phyloP scores from a whole-genome alignment of 2,888 invertebrate genomes.

The Acanthosepion lycidas region DNA sequence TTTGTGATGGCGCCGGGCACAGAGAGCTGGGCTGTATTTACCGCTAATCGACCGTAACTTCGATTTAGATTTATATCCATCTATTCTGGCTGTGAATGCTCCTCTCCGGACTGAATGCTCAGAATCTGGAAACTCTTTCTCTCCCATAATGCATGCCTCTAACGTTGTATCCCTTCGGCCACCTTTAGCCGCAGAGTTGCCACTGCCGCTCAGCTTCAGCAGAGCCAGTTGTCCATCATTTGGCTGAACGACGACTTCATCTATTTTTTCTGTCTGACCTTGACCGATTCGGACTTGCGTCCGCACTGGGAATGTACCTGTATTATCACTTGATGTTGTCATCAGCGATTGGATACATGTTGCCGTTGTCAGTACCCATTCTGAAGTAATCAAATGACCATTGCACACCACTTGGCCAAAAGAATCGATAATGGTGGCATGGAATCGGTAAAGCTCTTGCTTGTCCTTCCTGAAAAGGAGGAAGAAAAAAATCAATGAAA shows the following conservation, averaged over 20 bases:
- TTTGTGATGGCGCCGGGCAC: background rate
- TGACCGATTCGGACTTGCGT: constrained; percentile 41
- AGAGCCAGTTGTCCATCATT: background rate
- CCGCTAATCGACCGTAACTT: background rate
- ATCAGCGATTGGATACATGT: constrained; percentile 23
- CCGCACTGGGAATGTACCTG: background rate
- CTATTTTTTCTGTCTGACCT: background rate
- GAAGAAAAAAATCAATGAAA: background rate
- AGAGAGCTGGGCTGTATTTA: constrained; percentile 37
- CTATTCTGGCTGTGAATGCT: constrained; percentile 36
- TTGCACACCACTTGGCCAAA: constrained; percentile 38
- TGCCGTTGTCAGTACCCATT: constrained; percentile 34
- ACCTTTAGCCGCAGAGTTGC: background rate
- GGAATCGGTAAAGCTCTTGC: background rate
- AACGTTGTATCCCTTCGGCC: background rate
- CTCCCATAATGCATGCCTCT: constrained; percentile 13
- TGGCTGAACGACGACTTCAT: constrained; percentile 33
- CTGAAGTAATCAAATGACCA: background rate
- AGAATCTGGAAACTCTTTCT: background rate
- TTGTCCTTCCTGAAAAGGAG: background rate
- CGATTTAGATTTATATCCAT: constrained; percentile 8
- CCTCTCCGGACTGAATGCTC: background rate
- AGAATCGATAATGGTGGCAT: constrained; percentile 5
- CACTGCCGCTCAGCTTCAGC: background rate
- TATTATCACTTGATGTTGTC: constrained; percentile 42